phyloP scores from a whole-genome alignment of 2,888 invertebrate species.

The Fabriciana adippe region DNA sequence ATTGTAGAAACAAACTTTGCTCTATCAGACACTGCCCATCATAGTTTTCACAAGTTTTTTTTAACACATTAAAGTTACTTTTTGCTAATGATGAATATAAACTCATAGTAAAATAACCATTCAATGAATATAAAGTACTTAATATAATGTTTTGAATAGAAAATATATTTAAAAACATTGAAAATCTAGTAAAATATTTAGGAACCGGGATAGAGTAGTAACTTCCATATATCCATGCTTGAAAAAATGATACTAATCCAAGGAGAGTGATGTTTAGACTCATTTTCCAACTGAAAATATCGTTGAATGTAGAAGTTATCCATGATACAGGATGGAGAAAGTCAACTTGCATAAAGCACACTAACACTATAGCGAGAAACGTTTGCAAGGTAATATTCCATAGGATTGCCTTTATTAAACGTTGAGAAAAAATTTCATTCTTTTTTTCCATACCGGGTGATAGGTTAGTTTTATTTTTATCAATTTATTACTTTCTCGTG shows the following conservation, averaged over 20 bases:
- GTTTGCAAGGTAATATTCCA: conserved; percentile 83
- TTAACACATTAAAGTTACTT: conserved; percentile 80
- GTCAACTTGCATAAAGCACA: conserved; percentile 84
- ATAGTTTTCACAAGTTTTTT: conserved; percentile 68
- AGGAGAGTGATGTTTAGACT: conserved; percentile 85
- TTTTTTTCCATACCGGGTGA: conserved; percentile 63
- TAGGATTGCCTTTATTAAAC: conserved; percentile 83
- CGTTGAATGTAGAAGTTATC: conserved; percentile 82
- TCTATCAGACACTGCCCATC: conserved; percentile 84
- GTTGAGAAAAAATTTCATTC: conserved; percentile 82
- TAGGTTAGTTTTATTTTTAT: conserved; percentile 38
- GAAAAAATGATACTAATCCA: conserved; percentile 84
- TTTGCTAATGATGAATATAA: conserved; percentile 86
- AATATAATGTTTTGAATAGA: conserved; percentile 83
- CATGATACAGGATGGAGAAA: conserved; percentile 85
- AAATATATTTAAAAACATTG: conserved; percentile 84
- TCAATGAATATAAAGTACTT: conserved; percentile 81
- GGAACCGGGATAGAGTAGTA: conserved; percentile 84
- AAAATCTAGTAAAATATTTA: conserved; percentile 86
- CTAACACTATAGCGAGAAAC: conserved; percentile 72
- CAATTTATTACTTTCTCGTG: not conserved
- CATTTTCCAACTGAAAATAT: conserved; percentile 84
- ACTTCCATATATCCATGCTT: conserved; percentile 87
- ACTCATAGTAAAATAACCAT: conserved; percentile 86
- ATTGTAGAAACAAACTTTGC: conserved; percentile 85